Evolutionary conservation across 2,888 invertebrate species (phyloP), one percentile per base, ranked within the genome.

Genomic region (Camptogramma bilineatum): DNA sequence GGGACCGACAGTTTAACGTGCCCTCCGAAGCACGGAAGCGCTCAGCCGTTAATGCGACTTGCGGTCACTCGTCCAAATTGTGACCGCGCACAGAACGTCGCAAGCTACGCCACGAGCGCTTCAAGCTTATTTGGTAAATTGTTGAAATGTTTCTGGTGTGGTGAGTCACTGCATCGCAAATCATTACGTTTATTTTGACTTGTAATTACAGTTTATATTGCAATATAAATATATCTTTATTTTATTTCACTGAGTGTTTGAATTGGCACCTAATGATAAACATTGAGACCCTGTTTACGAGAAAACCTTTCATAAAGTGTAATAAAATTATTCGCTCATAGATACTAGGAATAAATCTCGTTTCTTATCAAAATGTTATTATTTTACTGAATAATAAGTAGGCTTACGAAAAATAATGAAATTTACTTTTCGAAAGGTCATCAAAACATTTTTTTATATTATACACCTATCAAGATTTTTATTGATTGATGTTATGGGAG

Each of bases 261-360:
- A 53, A 53, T 53, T n/a, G 8, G 44, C 39, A 16, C 8, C 34
- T 42, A 42, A 53, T 42, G 21, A 16, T 42, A 42, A 21, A 53
- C 53, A 24, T 53, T 44, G 53, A 19, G 8, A 10, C 19, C n/a
- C 19, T 19, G 19, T 39, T 52, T 52, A 34, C 13, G 39, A 16
- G 16, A 53, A 21, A 13, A 9, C 19, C 39, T 42, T 53, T 42
- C 42, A 53, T 19, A 16, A 19, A 42, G 42, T n/a, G 16, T 42
- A 42, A 42, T 53, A 16, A 42, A 44, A 53, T 53, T 53, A 53
- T 53, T 42, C 53, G 21, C 21, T 53, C 10, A 52, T n/a, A 21
- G 24, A 44, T 44, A 44, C 24, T 17, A 16, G 17, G 46, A 46
- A 54, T 39, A 42, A 46, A 42, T 21, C 9, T 52, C 0, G 10